Base-by-base conservation (phyloP, 2,888 invertebrate species). In the Branchellion lobata region DNA sequence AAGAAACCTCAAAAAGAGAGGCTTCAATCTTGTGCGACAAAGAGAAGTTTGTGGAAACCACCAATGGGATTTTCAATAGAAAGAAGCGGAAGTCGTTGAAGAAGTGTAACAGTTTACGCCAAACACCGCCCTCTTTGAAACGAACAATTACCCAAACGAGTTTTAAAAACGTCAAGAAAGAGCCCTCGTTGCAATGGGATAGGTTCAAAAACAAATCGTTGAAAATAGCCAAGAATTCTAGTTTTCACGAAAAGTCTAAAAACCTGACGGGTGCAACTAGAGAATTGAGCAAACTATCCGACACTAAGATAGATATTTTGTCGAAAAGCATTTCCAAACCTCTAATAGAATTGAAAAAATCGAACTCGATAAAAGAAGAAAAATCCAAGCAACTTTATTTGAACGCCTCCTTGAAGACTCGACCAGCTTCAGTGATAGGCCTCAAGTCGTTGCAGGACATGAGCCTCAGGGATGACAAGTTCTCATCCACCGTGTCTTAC, bases 361-460 rank as follows among this genome's bases (percentile, higher is more conserved):
- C 61, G 5, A 57, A n/a, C 21, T 57, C 61, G 3, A 57, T 57
- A 57, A 57, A 57, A 57, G 61, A 57, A 18, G 61, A 57, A 57
- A 57, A 57, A 8, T 24, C 61, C 5, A 57, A 57, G n/a, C 47
- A 47, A 18, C 61, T 57, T 18, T 57, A 14, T 57, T n/a, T 57
- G 61, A 57, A n/a, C 24, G 61, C 61, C 21, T 57, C 61, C 5
- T 57, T 57, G 61, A 57, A 57, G n/a, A 69, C 14, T 0, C 61
- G 77, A n/a, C 77, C 77, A 21, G 61, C 77, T 18, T 77, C 77
- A 0, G 65, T 77, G 34, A 65, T 77, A 29, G 77, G 65, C 29
- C 27, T 77, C 1, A 77, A 77, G 33, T 77, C 77, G 18, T 77
- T 77, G 65, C 47, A 27, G 24, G 77, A 77, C n/a, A 3, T 77